Evolutionary conservation across 2,113 vertebrate species (phyloP), one percentile per base, ranked within the genome.

Genomic region (Hymenochirus boettgeri): DNA sequence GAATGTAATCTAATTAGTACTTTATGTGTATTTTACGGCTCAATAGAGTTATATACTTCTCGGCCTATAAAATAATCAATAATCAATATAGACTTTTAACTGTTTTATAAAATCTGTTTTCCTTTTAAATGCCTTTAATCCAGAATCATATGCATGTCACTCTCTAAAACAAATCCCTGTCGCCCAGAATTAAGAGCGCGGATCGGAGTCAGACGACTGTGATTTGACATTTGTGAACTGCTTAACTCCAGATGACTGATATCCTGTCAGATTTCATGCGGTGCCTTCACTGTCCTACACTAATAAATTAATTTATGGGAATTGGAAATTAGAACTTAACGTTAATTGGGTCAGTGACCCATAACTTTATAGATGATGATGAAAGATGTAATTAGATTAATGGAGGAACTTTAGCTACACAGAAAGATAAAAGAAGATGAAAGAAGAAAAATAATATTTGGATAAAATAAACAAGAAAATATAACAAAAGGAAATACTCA

Each of bases 261-360:
- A 63, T 52, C 70, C 72, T 69, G 65, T 53, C 65, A 69, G 47
- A 37, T 53, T 33, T 42, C 57, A 60, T 69, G 65, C 51, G 29
- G 33, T 19, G 47, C 56, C 42, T 33, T 60, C 65, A 53, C 48
- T 60, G 37, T 59, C 47, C 65, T 10, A 18, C 56, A 31, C 46
- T 69, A 60, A 58, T 69, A 69, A 69, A 69, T 60, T 29, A 59
- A 45, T 66, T 66, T 59, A 59, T 66, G 65, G 59, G 42, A 58
- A 69, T 69, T 53, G 65, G 56, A 69, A 31, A 47, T 69, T 53
- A 58, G 56, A 69, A 31, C 56, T 60, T 53, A 58, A 53, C 57
- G 60, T 69, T 69, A 69, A 60, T 60, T 69, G 57, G 65, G 65
- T 69, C 65, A 60, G 56, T 69, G 65, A 69, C 65, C 65, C 65